Evolutionary conservation across 2,113 vertebrate genomes (phyloP).

Genomic region (Mesembrinibis cayennensis): DNA sequence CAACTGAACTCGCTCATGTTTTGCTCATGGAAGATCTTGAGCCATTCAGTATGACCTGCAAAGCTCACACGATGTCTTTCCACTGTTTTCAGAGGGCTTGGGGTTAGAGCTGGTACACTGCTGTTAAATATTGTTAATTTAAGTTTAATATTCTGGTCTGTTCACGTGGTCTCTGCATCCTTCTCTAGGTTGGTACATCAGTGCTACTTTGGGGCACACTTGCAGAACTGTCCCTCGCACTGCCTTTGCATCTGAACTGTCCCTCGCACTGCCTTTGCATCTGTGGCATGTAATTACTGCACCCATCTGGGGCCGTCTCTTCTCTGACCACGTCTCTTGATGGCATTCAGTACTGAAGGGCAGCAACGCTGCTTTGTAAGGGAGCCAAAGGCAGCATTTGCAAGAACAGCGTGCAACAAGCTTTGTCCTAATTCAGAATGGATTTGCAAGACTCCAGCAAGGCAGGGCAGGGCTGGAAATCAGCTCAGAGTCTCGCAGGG

Average conservation of each 20-base stretch:
- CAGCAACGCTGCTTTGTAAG: background rate
- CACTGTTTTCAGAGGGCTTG: background rate
- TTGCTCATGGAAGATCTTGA: background rate
- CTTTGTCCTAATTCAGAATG: background rate
- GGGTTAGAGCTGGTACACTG: background rate
- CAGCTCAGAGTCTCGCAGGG: background rate
- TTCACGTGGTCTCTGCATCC: background rate
- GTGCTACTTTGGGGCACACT: accelerated
- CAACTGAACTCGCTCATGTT: background rate
- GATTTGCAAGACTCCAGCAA: background rate
- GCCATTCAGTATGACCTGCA: background rate
- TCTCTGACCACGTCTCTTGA: accelerated
- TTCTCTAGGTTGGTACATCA: background rate
- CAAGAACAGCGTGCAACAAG: background rate
- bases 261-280: background rate
- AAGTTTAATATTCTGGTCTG: background rate
- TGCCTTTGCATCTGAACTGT: background rate
- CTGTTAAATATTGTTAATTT: background rate
- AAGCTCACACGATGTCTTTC: background rate
- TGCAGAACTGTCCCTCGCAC: background rate
- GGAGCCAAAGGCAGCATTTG: background rate
- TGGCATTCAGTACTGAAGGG: background rate
- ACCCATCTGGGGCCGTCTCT: too few species aligned
- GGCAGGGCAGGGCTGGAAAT: background rate
- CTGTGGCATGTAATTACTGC: too few species aligned